Conservation (phyloP, 2,888 invertebrate species). For the Latrodectus elegans region DNA sequence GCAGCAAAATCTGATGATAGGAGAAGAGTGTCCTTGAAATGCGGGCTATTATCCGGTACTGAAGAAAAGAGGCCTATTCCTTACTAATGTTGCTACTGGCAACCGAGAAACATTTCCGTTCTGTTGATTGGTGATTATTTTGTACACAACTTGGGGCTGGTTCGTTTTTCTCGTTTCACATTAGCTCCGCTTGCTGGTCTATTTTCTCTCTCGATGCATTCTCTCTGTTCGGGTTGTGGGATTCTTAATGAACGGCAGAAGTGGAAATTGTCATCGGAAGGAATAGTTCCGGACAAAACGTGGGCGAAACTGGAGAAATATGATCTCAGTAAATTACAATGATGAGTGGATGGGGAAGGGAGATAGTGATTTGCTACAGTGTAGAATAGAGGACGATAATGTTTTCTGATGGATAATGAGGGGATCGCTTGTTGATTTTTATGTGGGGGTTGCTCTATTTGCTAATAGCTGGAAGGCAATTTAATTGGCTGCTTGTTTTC, state of each 20-base stretch:
- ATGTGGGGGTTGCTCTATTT: too few relatives aligned
- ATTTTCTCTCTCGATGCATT: not conserved
- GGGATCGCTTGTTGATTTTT: too few relatives aligned
- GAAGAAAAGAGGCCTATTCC: not conserved
- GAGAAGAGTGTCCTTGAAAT: not conserved
- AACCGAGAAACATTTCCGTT: slow-evolving; percentile 41
- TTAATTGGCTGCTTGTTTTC: too few relatives aligned
- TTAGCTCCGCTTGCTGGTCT: not conserved
- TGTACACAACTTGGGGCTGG: not conserved
- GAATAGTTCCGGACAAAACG: not conserved
- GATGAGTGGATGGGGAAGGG: not conserved
- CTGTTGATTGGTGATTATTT: slow-evolving; percentile 49
- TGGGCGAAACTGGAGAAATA: not conserved
- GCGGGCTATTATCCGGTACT: not conserved
- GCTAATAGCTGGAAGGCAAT: too few relatives aligned
- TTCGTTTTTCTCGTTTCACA: not conserved
- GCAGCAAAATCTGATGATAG: not conserved
- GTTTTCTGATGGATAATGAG: not conserved
- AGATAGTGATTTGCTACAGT: slow-evolving; percentile 1
- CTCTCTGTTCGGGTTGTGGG: not conserved
- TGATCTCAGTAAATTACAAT: not conserved
- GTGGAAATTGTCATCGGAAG: slow-evolving; percentile 3
- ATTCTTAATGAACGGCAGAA: not conserved
- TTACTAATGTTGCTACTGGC: slow-evolving; percentile 26
- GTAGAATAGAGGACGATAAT: not conserved